Percentiles rank a stretch among this genome's conserved stretches.
Evolutionary conservation across 2,888 invertebrate genomes (phyloP).

Genomic region (Mycalesis mineus): DNA sequence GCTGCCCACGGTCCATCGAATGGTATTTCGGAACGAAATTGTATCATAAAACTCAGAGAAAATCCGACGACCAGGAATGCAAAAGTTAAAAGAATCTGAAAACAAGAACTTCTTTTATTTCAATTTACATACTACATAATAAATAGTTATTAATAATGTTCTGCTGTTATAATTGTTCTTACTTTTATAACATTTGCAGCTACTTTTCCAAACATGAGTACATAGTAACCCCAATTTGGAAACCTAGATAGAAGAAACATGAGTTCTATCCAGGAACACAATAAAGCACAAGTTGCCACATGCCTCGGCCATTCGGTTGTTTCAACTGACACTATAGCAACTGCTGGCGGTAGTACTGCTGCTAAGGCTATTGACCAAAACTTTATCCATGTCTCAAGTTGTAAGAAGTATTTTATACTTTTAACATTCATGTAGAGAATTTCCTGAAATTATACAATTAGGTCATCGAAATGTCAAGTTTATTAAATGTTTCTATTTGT

Average conservation of each 20-base stretch:
- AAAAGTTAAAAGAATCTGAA: slow-evolving; percentile 73
- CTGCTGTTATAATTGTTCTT: slow-evolving; percentile 1
- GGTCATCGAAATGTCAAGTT: no score
- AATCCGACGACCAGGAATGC: slow-evolving; percentile 76
- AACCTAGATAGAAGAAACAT: slow-evolving; percentile 78
- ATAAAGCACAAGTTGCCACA: slow-evolving; percentile 70
- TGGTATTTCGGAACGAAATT: slow-evolving; percentile 69
- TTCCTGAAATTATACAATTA: slow-evolving; percentile 65
- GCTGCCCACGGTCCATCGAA: slow-evolving; percentile 75
- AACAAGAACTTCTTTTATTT: background rate
- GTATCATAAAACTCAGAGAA: slow-evolving; percentile 76
- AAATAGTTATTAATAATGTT: background rate
- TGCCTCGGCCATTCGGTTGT: slow-evolving; percentile 65
- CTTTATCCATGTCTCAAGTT: slow-evolving; percentile 78
- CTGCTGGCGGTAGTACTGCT: slow-evolving; percentile 56
- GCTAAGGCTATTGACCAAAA: slow-evolving; percentile 68
- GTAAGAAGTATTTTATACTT: slow-evolving; percentile 69
- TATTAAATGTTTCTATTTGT: no score
- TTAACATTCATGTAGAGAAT: slow-evolving; percentile 71
- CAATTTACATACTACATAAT: background rate
- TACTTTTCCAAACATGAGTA: slow-evolving; percentile 80
- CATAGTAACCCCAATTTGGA: slow-evolving; percentile 78
- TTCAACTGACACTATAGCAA: slow-evolving; percentile 40
- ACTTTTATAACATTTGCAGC: slow-evolving; percentile 77
- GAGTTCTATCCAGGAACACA: slow-evolving; percentile 77